These are phyloP conservation scores for Herpailurus yagouaroundi DNA, from an alignment of 2,113 vertebrate species.

Conservation along the genomic window DNA sequence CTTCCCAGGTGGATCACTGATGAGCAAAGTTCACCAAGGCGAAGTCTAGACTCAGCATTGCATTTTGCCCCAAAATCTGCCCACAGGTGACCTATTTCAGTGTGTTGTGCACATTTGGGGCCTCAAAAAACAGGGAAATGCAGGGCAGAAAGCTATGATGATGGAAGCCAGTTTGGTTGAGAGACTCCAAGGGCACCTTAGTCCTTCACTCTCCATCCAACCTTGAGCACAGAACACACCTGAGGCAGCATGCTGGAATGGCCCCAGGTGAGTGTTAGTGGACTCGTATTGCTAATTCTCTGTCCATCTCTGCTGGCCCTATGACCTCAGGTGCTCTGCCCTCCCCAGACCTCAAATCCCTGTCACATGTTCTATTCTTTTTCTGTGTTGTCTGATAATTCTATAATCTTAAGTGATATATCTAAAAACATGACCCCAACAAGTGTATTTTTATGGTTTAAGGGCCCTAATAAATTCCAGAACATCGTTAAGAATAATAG, in stretches of 20 bases:
- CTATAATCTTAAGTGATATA: neutral
- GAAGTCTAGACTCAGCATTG: neutral
- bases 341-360: neutral
- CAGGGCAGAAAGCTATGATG: neutral
- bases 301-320: neutral
- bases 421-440: neutral
- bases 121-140: neutral
- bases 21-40: neutral
- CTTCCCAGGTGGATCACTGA: neutral
- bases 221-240: neutral
- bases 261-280: neutral
- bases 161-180: neutral
- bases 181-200: neutral
- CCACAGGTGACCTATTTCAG: neutral
- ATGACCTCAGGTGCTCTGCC: neutral
- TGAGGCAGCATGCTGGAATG: neutral
- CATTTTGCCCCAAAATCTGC: neutral
- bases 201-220: neutral
- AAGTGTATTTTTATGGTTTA: neutral
- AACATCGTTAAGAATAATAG: neutral
- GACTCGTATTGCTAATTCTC: neutral
- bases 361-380: neutral
- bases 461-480: neutral
- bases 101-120: neutral
- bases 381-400: neutral